Base-by-base conservation (phyloP, 2,888 invertebrate genomes). In the Podabrus alpinus region DNA sequence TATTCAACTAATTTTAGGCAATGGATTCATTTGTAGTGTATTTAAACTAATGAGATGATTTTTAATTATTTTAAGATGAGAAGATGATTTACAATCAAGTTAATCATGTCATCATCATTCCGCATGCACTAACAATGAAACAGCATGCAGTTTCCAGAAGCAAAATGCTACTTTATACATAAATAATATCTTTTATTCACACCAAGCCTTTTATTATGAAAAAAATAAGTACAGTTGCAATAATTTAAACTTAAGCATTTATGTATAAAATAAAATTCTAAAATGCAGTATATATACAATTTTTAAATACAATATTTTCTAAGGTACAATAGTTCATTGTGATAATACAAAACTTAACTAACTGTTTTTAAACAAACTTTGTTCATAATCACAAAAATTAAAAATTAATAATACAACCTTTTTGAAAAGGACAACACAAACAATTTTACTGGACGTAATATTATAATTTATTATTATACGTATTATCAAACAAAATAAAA, bases 141-240 rank as follows among this genome's bases (percentile, higher is more conserved):
- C 9, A 9, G 62, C 62, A 64, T 19, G 62, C 62, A 64, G 21
- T 16, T n/a, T 19, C 17, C 7, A 62, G 16, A 64, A 19, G 7
- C 62, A 19, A 64, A 64, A 15, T 45, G 45, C 45, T 45, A 45
- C 45, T 19, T 64, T 19, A 64, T 64, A 64, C 16, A 64, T 7
- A 19, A 64, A 17, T 19, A 61, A 61, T 64, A 21, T 19, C n/a
- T 19, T 64, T 66, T 69, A 75, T 69, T 68, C 79, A 83, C 79
- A 84, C 83, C 83, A 83, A 83, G 82, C 84, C 83, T 80, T 84
- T 83, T 81, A 83, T 83, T 81, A 80, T 45, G 45, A 45, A 79
- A 78, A 81, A 81, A 80, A 81, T 73, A 78, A 73, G 76, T 77
- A 73, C 77, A 74, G 59, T 62, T 71, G 71, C 69, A 73, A 73